These are phyloP conservation scores for Onchidella celtica DNA, from an alignment of 2,888 invertebrate genomes.

Conservation along the genomic window DNA sequence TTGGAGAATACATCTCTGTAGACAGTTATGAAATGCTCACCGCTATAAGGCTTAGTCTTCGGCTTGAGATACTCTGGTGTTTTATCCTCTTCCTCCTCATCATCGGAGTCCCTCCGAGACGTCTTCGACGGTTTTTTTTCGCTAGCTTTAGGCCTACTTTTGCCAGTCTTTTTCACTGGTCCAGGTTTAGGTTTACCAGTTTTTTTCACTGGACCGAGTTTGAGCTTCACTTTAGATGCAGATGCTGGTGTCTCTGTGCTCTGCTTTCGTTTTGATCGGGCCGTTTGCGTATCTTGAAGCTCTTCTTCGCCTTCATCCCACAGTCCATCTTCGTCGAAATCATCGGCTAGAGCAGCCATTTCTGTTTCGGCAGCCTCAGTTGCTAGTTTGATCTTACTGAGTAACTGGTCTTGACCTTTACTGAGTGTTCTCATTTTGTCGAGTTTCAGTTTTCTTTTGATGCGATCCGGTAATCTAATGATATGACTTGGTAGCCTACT, in stretches of 20 bases:
- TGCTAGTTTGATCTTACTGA: background rate
- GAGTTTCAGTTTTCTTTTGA: background rate
- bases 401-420: background rate
- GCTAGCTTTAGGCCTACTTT: background rate
- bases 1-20: constrained; percentile 23
- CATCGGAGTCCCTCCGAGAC: too few relatives aligned
- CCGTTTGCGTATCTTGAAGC: too few relatives aligned
- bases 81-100: background rate
- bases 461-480: background rate
- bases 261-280: too few relatives aligned
- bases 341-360: background rate
- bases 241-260: too few relatives aligned
- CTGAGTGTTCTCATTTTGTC: background rate
- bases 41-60: background rate
- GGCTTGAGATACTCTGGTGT: background rate
- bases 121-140: background rate
- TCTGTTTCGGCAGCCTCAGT: background rate
- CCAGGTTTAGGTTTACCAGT: background rate
- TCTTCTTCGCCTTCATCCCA: too few relatives aligned
- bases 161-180: background rate
- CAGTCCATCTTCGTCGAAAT: background rate
- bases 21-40: background rate
- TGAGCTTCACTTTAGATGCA: too few relatives aligned
- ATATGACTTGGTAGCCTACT: background rate
- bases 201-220: background rate